Conservation (phyloP, 2,888 invertebrate species). For the Drosophila imparisetae region DNA sequence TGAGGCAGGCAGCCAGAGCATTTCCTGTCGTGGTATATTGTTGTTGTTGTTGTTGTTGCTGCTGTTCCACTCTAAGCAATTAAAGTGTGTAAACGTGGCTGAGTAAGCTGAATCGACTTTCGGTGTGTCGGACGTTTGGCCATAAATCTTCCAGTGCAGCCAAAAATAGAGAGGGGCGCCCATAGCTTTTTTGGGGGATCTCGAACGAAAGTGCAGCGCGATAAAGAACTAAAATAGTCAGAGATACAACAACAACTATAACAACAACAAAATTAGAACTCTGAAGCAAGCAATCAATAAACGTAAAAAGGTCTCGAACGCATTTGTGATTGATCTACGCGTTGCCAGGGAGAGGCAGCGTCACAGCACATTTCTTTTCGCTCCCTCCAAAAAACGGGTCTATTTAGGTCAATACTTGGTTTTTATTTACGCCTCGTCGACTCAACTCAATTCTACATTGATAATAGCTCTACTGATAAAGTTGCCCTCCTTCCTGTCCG, state of each 20-base stretch:
- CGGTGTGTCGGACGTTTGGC: conserved; percentile 54
- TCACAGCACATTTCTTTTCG: conserved; percentile 1
- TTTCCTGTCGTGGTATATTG: conserved; percentile 69
- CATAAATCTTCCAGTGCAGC: conserved; percentile 69
- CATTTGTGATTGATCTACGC: conserved; percentile 67
- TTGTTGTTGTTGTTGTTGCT: conserved; percentile 27
- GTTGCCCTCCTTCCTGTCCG: conserved; percentile 1
- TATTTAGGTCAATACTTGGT: conserved; percentile 60
- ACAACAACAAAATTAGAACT: conserved; percentile 9
- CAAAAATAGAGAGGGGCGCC: conserved; percentile 63
- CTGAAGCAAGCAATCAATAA: conserved; percentile 44
- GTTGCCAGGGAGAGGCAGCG: conserved; percentile 18
- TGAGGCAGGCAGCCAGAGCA: conserved; percentile 48
- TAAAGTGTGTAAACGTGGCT: conserved; percentile 74
- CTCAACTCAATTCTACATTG: conserved; percentile 28
- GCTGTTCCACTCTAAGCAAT: conserved; percentile 53
- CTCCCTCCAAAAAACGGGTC: neutral
- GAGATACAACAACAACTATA: conserved; percentile 12
- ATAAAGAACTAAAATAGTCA: conserved; percentile 26
- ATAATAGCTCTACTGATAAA: conserved; percentile 57
- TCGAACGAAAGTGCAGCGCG: conserved; percentile 29
- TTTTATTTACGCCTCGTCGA: conserved; percentile 53
- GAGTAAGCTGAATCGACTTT: conserved; percentile 62
- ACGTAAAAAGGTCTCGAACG: conserved; percentile 36
- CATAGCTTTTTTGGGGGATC: conserved; percentile 20